A percentile compares a stretch with the other conserved stretches of the same genome.
Evolutionary conservation across 2,113 vertebrate species (phyloP).

Genomic region (Notiomystis cincta): DNA sequence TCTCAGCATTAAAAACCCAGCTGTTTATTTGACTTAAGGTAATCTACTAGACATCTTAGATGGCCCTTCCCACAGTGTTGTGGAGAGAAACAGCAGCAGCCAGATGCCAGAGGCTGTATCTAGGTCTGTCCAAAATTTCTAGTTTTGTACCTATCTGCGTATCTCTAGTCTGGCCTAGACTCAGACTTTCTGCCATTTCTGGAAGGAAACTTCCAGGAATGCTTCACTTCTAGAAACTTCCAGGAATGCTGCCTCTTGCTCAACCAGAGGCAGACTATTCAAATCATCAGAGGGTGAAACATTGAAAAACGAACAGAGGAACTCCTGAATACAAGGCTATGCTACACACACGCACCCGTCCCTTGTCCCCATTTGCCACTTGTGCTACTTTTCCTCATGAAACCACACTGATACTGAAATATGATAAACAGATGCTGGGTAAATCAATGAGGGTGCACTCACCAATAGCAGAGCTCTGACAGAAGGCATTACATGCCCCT

Average conservation of each 20-base stretch:
- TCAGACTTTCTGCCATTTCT: neutral
- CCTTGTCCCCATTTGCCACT: neutral
- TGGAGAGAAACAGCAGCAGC: neutral
- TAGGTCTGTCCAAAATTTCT: neutral
- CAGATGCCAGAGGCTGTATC: neutral
- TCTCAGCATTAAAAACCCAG: neutral
- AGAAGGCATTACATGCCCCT: neutral
- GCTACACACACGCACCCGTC: neutral
- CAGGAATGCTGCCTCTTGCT: neutral
- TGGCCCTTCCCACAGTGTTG: neutral
- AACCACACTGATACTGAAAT: neutral
- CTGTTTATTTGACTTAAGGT: slow-evolving; percentile 23
- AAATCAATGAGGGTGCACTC: neutral
- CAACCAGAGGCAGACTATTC: neutral
- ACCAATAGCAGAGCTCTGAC: neutral
- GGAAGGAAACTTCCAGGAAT: neutral
- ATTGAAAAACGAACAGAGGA: neutral
- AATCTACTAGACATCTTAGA: neutral
- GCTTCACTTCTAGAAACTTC: neutral
- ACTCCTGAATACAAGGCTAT: neutral
- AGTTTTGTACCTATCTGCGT: neutral
- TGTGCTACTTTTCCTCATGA: neutral
- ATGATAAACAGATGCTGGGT: neutral
- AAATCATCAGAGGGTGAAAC: neutral
- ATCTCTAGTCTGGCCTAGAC: neutral